Base-by-base conservation (phyloP, 2,797 vertebrate genomes). In the Cynopterus sphinx region DNA sequence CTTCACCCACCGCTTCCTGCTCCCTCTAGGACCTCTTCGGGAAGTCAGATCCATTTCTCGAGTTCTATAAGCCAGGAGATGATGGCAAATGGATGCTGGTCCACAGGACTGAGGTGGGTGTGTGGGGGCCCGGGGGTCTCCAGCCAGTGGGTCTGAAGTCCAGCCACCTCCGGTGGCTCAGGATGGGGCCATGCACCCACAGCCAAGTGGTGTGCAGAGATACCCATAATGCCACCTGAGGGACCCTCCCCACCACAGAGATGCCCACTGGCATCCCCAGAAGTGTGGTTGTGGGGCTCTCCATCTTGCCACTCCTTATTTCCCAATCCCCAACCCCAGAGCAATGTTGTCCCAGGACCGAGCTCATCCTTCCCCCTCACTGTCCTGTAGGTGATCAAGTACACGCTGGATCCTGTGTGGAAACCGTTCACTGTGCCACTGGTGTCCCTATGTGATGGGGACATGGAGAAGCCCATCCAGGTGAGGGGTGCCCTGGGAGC, bases 51-150 rank as follows among this genome's bases (percentile, higher is more conserved):
- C 99, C 99, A 0, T 99, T 99, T 98, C 98, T 99, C 88, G 99
- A 99, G 98, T 99, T 99, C 91, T 99, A 99, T 98, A 99, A 99
- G 97, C 99, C 99, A 36, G 99, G 99, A 63, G 99, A 99, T 0
- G 99, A 99, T 36, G 99, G 99, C 55, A 99, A 99, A 97, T 99
- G 99, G 99, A 99, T 99, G 99, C 98, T 99, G 96, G 99, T 99
- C 75, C 99, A 99, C 98, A 99, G 99, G 93, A 99, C 99, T 0
- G 99, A 99, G 98, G 99, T 99, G 95, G 95, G 98, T 24, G 2
- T 0, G 3, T 41, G 2, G 74, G n/a, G 28, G 1, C 16, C 19
- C 13, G 3, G 26, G 49, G 11, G 17, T 41, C 4, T 71, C 75
- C 51, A 3, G 39, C 55, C 39, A 1, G 63, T 1, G 79, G 67